Conservation (phyloP, 2,113 vertebrate genomes). For the Scolopax mira region DNA sequence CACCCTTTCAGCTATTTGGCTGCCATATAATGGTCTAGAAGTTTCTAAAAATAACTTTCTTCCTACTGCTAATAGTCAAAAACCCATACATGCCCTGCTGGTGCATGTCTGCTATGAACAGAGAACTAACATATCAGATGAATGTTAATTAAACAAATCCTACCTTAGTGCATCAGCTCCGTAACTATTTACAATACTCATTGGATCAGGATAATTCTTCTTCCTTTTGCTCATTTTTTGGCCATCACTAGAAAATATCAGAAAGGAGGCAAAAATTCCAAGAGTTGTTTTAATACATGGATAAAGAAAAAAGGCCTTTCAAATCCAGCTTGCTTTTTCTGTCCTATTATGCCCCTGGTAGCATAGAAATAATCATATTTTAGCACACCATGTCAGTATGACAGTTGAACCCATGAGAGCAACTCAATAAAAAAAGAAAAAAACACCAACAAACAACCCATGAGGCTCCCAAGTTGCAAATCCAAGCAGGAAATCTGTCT, state of each 20-base stretch:
- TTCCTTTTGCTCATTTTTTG: constrained; percentile 99
- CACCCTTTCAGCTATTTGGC: not conserved
- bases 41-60: not conserved
- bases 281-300: not conserved
- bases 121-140: not conserved
- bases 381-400: not conserved
- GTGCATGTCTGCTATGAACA: not conserved
- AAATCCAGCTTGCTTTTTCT: not conserved
- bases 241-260: constrained; percentile 84
- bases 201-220: constrained; percentile 97
- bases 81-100: not conserved
- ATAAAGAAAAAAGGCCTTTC: not conserved
- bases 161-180: constrained; percentile 96
- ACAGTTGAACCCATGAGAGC: not conserved
- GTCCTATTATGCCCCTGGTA: not conserved
- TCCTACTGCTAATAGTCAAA: not conserved
- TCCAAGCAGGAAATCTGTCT: not conserved
- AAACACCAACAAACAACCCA: not conserved
- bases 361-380: not conserved
- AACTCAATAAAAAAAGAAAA: not conserved
- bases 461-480: not conserved
- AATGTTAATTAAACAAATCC: not conserved
- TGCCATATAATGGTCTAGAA: not conserved
- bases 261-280: not conserved
- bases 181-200: constrained; percentile 83